These are phyloP conservation scores for Strix uralensis DNA, from an alignment of 2,113 vertebrate species.

Conservation along the genomic window DNA sequence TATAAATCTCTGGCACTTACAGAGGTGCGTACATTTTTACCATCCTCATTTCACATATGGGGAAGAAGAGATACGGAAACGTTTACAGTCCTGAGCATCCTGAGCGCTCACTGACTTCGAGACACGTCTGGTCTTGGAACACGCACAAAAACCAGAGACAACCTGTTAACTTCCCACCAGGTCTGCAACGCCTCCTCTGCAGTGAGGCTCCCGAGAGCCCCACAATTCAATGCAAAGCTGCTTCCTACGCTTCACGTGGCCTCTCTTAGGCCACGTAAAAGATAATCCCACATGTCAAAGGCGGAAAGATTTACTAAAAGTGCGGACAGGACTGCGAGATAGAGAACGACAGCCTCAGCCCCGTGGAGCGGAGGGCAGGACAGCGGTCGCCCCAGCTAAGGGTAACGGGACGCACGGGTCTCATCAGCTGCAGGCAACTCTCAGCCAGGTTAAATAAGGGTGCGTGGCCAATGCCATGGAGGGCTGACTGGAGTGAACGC, in stretches of 20 bases:
- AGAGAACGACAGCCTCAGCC: background rate
- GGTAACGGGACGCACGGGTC: background rate
- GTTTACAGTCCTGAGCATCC: background rate
- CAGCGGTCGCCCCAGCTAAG: background rate
- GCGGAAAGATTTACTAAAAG: background rate
- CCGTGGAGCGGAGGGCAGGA: rapidly evolving
- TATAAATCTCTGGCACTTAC: background rate
- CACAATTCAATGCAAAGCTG: background rate
- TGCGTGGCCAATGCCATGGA: background rate
- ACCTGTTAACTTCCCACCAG: background rate
- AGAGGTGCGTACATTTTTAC: background rate
- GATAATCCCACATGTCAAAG: background rate
- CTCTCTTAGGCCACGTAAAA: background rate
- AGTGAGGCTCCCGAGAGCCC: background rate
- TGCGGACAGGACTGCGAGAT: background rate
- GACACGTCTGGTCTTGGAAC: background rate
- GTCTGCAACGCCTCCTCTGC: background rate
- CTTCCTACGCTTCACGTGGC: background rate
- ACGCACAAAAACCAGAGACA: background rate
- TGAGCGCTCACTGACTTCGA: rapidly evolving
- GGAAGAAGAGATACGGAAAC: background rate
- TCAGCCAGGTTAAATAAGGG: background rate
- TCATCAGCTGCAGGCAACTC: background rate
- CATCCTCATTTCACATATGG: background rate
- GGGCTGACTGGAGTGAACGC: background rate